phyloP scores from a whole-genome alignment of 92 coral and sea anemone species.

The Epizoanthus scotinus region DNA sequence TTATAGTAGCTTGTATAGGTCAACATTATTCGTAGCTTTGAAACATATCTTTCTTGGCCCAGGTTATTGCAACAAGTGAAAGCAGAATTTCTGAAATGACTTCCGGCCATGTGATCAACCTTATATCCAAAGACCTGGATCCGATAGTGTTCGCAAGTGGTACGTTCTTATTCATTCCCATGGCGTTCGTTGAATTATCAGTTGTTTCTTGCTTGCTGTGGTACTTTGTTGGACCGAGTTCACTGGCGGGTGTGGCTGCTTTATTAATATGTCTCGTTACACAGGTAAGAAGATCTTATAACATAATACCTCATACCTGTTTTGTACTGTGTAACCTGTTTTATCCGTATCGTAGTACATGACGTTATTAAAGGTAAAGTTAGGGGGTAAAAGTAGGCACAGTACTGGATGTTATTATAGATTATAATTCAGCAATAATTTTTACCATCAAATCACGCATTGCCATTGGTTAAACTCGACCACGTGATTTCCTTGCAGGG shows the following conservation, averaged over 20 bases:
- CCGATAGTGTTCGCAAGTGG: neutral
- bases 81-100: neutral
- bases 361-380: no score
- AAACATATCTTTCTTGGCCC: neutral
- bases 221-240: neutral
- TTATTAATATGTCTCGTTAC: neutral
- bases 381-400: no score
- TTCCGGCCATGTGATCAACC: slow-evolving; percentile 8
- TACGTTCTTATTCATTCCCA: neutral
- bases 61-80: neutral
- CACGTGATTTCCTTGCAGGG: no score
- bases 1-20: no score
- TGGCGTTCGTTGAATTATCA: neutral
- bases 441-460: no score
- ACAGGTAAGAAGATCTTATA: neutral
- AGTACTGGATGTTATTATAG: no score
- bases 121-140: slow-evolving; percentile 5
- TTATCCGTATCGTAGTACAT: no score
- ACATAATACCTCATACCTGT: no score
- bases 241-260: slow-evolving; percentile 1
- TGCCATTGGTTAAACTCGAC: no score
- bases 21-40: no score
- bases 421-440: no score
- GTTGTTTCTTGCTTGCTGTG: slow-evolving; percentile 1
- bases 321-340: no score